Percentiles rank a stretch among this genome's conserved stretches.
Evolutionary conservation across 2,797 vertebrate genomes (phyloP).

Genomic region (Malacoctenus gilli): DNA sequence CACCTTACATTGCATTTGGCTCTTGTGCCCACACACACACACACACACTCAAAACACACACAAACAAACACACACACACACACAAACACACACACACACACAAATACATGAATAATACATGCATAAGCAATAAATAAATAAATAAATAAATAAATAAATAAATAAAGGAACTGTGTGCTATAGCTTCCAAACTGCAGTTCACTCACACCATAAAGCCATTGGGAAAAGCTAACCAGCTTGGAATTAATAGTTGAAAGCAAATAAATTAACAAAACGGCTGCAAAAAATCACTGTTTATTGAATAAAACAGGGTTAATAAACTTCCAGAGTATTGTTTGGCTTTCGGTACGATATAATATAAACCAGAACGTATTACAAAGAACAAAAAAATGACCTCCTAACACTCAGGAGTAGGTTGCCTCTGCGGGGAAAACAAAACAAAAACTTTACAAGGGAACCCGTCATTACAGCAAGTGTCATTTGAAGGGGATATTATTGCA

Average conservation of each 20-base stretch:
- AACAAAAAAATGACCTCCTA: too few relatives aligned
- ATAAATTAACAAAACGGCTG: conserved; percentile 20
- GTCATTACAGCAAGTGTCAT: too few relatives aligned
- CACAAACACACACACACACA: conserved; percentile 1
- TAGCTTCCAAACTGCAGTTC: conserved; percentile 11
- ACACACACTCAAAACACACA: conserved; percentile 1
- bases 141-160: too few relatives aligned
- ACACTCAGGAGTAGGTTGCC: too few relatives aligned
- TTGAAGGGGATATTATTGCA: too few relatives aligned
- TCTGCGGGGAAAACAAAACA: too few relatives aligned
- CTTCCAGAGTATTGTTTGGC: conserved; percentile 12
- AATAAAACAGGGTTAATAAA: conserved; percentile 3
- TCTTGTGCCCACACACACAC: conserved; percentile 6
- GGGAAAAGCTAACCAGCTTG: conserved; percentile 14
- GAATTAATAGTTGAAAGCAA: conserved; percentile 10
- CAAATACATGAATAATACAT: conserved; percentile 1
- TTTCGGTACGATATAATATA: not conserved
- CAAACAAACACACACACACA: conserved; percentile 1
- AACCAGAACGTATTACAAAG: not conserved
- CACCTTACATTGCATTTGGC: conserved; percentile 69
- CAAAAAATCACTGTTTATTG: conserved; percentile 7
- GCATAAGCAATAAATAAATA: conserved; percentile 8
- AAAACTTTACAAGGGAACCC: too few relatives aligned
- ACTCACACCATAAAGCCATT: conserved; percentile 3
- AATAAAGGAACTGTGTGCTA: conserved; percentile 6